These are phyloP conservation scores for Planococcus citri DNA, from an alignment of 1,140 invertebrate genomes.

Conservation along the genomic window DNA sequence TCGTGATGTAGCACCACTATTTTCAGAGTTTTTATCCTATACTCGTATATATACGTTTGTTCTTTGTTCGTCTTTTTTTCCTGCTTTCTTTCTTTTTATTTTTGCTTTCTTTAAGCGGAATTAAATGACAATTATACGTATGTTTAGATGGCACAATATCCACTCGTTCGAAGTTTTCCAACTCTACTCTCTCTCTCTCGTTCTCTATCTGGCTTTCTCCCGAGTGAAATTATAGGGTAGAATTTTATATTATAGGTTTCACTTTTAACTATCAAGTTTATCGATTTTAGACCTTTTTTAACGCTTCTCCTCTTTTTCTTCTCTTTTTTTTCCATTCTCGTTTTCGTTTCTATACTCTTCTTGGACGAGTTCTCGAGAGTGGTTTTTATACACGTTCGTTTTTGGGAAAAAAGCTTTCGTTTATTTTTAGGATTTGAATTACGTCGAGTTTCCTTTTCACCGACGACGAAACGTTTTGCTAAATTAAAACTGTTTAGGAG, in stretches of 20 bases:
- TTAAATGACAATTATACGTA: too few species aligned
- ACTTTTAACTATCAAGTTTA: slow-evolving; percentile 8
- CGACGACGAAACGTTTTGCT: not conserved
- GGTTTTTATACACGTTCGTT: not conserved
- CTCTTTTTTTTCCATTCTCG: not conserved
- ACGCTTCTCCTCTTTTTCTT: too few species aligned
- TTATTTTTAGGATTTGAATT: slow-evolving; percentile 8
- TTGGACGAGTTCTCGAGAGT: not conserved
- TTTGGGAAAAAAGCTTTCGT: slow-evolving; percentile 1
- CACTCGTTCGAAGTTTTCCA: too few species aligned
- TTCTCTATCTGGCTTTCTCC: too few species aligned
- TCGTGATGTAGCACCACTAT: too few species aligned
- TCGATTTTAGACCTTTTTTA: not conserved
- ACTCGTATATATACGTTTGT: too few species aligned
- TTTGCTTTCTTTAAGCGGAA: too few species aligned
- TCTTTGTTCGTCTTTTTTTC: too few species aligned
- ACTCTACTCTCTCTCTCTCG: too few species aligned
- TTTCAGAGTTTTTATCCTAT: too few species aligned
- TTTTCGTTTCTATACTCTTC: not conserved
- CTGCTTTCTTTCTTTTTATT: too few species aligned
- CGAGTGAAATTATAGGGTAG: not conserved
- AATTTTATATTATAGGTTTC: slow-evolving; percentile 1
- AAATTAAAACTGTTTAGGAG: not conserved
- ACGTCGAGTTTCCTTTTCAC: not conserved
- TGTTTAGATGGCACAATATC: too few species aligned